Percentiles rank a stretch among this genome's conserved stretches.
Conservation (phyloP, 2,888 invertebrate species). For the Epirrhoe alternata region DNA sequence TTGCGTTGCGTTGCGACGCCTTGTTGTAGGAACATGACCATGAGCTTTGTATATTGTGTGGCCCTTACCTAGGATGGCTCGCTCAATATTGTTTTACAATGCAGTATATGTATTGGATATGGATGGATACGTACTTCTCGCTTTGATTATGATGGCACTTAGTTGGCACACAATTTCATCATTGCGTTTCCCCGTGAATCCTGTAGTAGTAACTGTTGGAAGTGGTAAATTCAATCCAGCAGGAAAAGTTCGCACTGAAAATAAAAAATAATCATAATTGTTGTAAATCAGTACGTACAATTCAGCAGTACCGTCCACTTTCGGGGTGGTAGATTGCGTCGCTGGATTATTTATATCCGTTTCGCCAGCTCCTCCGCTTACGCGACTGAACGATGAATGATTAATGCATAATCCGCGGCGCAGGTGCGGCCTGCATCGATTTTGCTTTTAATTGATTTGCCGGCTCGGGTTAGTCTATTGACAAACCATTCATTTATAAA, state of each 20-base stretch:
- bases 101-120: too few relatives aligned
- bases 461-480: not conserved
- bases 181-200: too few relatives aligned
- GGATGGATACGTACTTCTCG: not conserved
- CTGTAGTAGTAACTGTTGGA: too few relatives aligned
- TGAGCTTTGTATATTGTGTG: slow-evolving; percentile 15
- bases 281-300: not conserved
- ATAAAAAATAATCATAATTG: not conserved
- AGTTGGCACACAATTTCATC: too few relatives aligned
- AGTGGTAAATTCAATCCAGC: too few relatives aligned
- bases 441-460: slow-evolving; percentile 11
- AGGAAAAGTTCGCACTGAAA: not conserved
- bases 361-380: not conserved
- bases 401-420: slow-evolving; percentile 9
- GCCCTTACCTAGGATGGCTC: not conserved
- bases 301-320: not conserved
- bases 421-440: slow-evolving; percentile 22
- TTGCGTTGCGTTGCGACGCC: slow-evolving; percentile 12
- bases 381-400: slow-evolving; percentile 14
- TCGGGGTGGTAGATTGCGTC: not conserved
- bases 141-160: too few relatives aligned
- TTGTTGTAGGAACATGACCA: slow-evolving; percentile 1
- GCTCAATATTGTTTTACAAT: not conserved
- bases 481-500: not conserved
- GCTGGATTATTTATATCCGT: slow-evolving; percentile 5